Evolutionary conservation across 2,113 vertebrate species (phyloP), one percentile per base, ranked within the genome.

Genomic region (Cromileptes altivelis): DNA sequence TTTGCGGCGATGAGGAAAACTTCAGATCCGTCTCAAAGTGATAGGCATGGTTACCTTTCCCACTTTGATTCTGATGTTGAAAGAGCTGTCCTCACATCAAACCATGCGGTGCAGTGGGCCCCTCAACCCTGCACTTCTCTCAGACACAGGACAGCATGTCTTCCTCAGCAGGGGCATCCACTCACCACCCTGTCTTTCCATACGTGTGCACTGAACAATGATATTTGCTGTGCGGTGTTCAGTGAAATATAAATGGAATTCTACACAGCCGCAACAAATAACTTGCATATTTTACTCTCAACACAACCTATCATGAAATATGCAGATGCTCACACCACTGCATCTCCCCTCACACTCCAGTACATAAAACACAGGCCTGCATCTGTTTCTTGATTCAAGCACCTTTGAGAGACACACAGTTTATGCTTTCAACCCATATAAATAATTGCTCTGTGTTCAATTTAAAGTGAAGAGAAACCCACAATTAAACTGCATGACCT

Each of bases 41-140:
- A 86, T 55, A 12, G 81, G 81, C 72, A 83, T 72, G 9, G 81
- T 47, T 61, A 78, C 69, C 78, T 82, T 87, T 73, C 45, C 76
- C 52, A 50, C 86, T 90, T 85, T 88, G 78, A 88, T 82, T 88
- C 1, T 84, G 87, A 91, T 88, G 86, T 57, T 90, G 61, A 91
- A 84, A 90, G 87, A 91, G 63, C 79, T 33, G 78, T 84, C 84
- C 78, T 84, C 53, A 71, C 82, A 85, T 88, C 75, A 89, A 87
- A 90, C 81, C 77, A 6, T 45, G 40, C 14, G 5, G 60, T 27
- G 63, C 84, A 71, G 71, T 75, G 84, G 76, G 71, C 84, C 30
- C 76, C 69, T 57, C 27, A 53, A 70, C 77, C 70, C 58, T 49
- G 61, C 75, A 60, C 68, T 60, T 25, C 73, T 69, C 75, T 42